phyloP scores from a whole-genome alignment of 2,113 vertebrate genomes.

The Tinamus guttatus region DNA sequence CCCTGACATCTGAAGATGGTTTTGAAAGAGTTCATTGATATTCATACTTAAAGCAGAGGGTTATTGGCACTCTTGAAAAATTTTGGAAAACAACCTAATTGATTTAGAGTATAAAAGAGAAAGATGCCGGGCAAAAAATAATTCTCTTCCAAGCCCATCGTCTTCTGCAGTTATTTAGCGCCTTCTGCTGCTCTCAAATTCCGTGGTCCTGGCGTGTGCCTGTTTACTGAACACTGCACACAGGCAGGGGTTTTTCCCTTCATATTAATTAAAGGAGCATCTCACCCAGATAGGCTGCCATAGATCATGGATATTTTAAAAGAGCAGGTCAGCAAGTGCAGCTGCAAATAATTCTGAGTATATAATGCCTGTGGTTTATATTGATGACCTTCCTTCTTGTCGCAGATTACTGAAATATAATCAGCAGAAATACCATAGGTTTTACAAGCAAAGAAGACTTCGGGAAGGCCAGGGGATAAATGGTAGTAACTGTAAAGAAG shows the following conservation, averaged over 20 bases:
- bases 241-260: background rate
- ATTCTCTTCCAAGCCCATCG: slow-evolving; percentile 17
- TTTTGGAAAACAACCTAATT: slow-evolving; percentile 12
- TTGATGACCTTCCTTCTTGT: slow-evolving; percentile 64
- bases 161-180: background rate
- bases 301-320: slow-evolving; percentile 48
- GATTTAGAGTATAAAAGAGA: slow-evolving; percentile 19
- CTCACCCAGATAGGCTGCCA: slow-evolving; percentile 33
- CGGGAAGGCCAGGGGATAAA: slow-evolving; percentile 37
- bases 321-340: slow-evolving; percentile 34
- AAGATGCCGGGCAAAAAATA: slow-evolving; percentile 1
- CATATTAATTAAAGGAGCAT: slow-evolving; percentile 54
- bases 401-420: slow-evolving; percentile 54
- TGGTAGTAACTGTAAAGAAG: background rate
- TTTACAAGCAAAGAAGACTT: slow-evolving; percentile 44
- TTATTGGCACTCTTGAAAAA: slow-evolving; percentile 29
- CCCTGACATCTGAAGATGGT: slow-evolving; percentile 56
- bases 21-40: slow-evolving; percentile 57
- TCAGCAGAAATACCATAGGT: slow-evolving; percentile 26
- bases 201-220: slow-evolving; percentile 19
- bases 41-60: slow-evolving; percentile 43
- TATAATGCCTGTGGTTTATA: slow-evolving; percentile 57
- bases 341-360: slow-evolving; percentile 53
- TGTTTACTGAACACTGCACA: background rate
- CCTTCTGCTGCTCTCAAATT: slow-evolving; percentile 32